These are phyloP conservation scores for Isichthys henryi DNA, from an alignment of 2,113 vertebrate species.

Conservation along the genomic window DNA sequence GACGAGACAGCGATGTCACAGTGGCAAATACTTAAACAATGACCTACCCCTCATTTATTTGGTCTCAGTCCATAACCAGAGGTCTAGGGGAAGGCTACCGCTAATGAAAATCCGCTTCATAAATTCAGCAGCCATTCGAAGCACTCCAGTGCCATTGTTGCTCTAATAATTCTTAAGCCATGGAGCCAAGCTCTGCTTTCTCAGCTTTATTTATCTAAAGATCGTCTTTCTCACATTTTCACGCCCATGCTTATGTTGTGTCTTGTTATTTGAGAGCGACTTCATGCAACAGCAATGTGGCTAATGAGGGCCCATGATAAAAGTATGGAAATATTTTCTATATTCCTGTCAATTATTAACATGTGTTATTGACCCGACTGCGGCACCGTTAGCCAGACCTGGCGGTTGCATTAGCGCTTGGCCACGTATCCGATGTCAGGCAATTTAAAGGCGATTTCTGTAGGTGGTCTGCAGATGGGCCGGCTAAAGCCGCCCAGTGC, in stretches of 20 bases:
- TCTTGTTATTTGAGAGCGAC: slow-evolving; percentile 40
- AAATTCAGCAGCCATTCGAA: background rate
- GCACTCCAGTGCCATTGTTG: background rate
- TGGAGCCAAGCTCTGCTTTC: background rate
- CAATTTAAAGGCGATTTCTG: slow-evolving; percentile 29
- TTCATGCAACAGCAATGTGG: slow-evolving; percentile 45
- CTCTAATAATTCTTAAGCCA: background rate
- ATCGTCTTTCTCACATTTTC: slow-evolving; percentile 17
- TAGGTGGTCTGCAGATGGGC: slow-evolving; percentile 19
- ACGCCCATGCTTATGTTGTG: slow-evolving; percentile 34
- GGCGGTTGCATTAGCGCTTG: slow-evolving; percentile 42
- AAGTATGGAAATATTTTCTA: slow-evolving; percentile 42
- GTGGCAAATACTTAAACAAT: background rate
- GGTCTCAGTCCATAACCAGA: background rate
- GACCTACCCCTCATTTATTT: background rate
- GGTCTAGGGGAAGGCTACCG: background rate
- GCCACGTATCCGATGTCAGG: slow-evolving; percentile 41
- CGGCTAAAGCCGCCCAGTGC: background rate
- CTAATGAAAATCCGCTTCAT: background rate
- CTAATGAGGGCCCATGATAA: slow-evolving; percentile 45
- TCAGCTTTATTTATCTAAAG: slow-evolving; percentile 3
- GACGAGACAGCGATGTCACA: background rate
- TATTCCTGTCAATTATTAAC: slow-evolving; percentile 33
- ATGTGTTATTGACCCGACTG: slow-evolving; percentile 15
- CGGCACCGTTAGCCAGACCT: slow-evolving; percentile 28